Evolutionary conservation across 1,140 invertebrate species (phyloP).

Genomic region (Cyclargus thomasi): DNA sequence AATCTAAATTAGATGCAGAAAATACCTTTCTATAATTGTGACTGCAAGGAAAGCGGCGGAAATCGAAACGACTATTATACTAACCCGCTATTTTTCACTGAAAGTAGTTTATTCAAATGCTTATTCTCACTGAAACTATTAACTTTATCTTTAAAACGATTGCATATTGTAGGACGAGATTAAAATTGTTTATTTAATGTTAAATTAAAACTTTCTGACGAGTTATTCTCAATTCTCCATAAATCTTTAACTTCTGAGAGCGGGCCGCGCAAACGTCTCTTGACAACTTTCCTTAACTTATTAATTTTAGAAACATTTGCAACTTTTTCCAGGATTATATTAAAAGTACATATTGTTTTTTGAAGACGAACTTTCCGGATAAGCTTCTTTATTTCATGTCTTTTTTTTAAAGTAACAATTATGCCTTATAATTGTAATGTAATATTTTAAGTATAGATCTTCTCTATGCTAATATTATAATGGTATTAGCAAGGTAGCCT

Average conservation of each 20-base stretch:
- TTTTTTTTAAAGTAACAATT: not conserved
- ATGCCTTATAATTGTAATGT: not conserved
- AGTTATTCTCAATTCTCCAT: not conserved
- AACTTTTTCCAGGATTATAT: not conserved
- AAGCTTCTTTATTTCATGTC: no score
- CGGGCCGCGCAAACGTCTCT: not conserved
- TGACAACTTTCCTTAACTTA: not conserved
- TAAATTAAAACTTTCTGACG: conserved; percentile 11
- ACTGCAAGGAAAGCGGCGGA: not conserved
- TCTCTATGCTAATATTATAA: no score
- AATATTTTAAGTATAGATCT: not conserved
- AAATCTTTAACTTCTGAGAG: not conserved
- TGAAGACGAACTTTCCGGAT: no score
- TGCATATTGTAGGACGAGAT: not conserved
- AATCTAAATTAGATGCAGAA: not conserved
- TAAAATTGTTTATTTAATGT: not conserved
- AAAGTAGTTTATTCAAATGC: no score
- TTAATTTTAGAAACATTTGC: not conserved
- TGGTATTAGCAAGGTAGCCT: no score
- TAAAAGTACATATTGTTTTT: not conserved
- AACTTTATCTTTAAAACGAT: no score
- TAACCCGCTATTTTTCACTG: no score
- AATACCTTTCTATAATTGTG: not conserved
- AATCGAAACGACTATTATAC: not conserved
- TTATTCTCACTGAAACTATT: no score